Evolutionary conservation across 1,140 invertebrate species (phyloP).

Genomic region (Drosophila burlai): DNA sequence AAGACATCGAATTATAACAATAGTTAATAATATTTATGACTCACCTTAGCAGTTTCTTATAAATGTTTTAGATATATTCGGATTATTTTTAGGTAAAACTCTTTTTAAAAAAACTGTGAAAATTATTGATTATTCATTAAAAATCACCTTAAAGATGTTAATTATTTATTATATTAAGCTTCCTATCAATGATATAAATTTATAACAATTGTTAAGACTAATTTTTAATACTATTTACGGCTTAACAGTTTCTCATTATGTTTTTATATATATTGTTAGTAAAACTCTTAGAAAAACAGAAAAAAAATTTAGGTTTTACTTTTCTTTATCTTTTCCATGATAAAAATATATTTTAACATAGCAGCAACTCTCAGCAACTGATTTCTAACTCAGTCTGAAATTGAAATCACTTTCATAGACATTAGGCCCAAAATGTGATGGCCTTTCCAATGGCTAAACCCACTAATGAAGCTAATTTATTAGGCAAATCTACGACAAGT

Average conservation of each 20-base stretch:
- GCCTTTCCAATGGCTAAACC: conserved; percentile 22
- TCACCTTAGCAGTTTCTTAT: not conserved
- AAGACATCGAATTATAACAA: not conserved
- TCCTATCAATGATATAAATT: no score
- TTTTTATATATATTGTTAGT: no score
- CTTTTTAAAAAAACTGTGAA: not conserved
- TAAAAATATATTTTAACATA: not conserved
- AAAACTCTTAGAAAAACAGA: no score
- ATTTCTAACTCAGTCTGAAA: not conserved
- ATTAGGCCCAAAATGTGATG: conserved; percentile 20
- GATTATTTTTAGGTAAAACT: not conserved
- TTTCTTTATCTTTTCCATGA: not conserved
- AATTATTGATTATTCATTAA: not conserved
- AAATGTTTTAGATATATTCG: no score
- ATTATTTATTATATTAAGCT: no score
- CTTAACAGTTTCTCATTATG: no score
- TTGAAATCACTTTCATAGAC: conserved; percentile 25
- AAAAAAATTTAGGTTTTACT: no score
- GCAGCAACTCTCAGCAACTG: not conserved
- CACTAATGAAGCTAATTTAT: conserved; percentile 40
- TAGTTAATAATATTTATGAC: no score
- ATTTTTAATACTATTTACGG: no score
- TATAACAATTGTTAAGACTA: no score
- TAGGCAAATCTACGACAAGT: conserved; percentile 42
- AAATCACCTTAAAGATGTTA: not conserved